phyloP scores from a whole-genome alignment of 2,888 invertebrate species.

The Druceiella hillmani region DNA sequence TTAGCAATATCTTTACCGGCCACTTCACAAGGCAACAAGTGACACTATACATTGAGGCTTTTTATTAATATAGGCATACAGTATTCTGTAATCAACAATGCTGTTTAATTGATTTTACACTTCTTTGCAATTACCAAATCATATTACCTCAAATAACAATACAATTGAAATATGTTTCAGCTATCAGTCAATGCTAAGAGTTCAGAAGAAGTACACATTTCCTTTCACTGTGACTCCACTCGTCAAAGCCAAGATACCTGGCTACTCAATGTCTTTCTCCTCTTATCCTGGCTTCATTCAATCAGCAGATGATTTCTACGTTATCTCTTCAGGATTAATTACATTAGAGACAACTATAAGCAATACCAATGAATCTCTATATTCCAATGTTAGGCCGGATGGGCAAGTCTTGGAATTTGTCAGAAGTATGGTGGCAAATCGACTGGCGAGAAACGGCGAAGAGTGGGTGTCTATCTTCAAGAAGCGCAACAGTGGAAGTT shows the following conservation, averaged over 20 bases:
- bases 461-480: conserved; percentile 56
- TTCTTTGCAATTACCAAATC: too few species aligned
- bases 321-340: conserved; percentile 54
- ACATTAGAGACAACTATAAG: conserved; percentile 65
- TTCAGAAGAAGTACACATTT: conserved; percentile 63
- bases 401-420: conserved; percentile 55
- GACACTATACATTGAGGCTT: too few species aligned
- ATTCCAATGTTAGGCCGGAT: conserved; percentile 46
- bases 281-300: conserved; percentile 55
- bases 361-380: conserved; percentile 57
- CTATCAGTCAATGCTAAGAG: conserved; percentile 59
- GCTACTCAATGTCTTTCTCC: conserved; percentile 53
- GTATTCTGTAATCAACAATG: too few species aligned
- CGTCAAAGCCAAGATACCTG: conserved; percentile 40
- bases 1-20: too few species aligned
- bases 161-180: too few species aligned
- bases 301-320: conserved; percentile 61
- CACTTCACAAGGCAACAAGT: too few species aligned
- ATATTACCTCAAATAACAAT: too few species aligned
- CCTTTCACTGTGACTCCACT: conserved; percentile 34
- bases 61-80: too few species aligned
- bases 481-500: conserved; percentile 64
- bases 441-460: conserved; percentile 52
- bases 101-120: too few species aligned
- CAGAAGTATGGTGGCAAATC: conserved; percentile 60